Base-by-base conservation (phyloP, 2,797 vertebrate genomes). In the Poeciliopsis paucimaculata region DNA sequence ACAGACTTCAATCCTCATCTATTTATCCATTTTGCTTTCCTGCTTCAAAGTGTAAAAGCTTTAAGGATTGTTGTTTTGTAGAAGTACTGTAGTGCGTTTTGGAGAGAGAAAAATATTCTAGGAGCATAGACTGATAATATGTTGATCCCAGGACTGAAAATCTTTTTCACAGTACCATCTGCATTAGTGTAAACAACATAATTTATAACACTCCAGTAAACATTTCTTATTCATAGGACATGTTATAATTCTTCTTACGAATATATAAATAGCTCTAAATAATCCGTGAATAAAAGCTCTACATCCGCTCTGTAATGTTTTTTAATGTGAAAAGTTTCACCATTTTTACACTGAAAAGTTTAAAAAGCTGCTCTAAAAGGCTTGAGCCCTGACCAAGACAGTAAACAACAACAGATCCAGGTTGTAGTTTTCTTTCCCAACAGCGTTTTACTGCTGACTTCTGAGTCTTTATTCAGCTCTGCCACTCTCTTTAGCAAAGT, bases 401-500 rank as follows among this genome's bases (percentile, higher is more conserved):
- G 47, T 49, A 20, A 49, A 15, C 28, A 13, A 12, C n/a, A 28
- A 60, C 49, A 60, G 13, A 62, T 62, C 28, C 57, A 62, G 57
- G 28, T 62, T 34, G 28, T 31, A 62, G 13, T 70, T 34, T 68
- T 51, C 3, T 53, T 84, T 73, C 60, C 72, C 47, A 76, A 31
- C 45, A 68, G 28, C 31, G 70, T 82, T 79, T 82, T 74, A 77
- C 75, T 18, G 45, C 72, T 79, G 36, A 31, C 75, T 46, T 66
- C 15, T 51, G 36, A 73, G 78, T 85, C 81, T 83, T 72, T 74
- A 34, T 66, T 80, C 79, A 41, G 71, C 46, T 72, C 66, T 70
- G 73, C 88, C 87, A 77, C 74, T 82, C 78, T 82, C 31, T 66
- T 80, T 51, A 47, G 76, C 82, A 84, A 46, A 74, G 41, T 73